Evolutionary conservation across 2,113 vertebrate genomes (phyloP), one percentile per base, ranked within the genome.

Genomic region (Regulus satrapa): DNA sequence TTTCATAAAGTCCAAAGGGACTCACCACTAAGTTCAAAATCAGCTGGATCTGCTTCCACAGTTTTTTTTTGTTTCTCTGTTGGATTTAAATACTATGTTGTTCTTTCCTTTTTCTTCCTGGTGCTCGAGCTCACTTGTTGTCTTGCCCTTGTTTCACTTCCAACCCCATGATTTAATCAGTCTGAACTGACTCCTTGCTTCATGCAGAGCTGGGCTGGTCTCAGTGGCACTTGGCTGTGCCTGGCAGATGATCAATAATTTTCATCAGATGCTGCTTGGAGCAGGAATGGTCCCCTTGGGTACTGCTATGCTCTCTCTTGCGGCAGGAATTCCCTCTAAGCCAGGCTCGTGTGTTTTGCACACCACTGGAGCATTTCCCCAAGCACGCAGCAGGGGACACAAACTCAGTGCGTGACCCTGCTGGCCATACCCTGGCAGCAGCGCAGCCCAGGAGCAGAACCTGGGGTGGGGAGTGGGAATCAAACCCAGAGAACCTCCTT

Each of bases 371-470:
- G 8, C 45, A 4, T n/a, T 12, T 54, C 5, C 28, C 20, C 16
- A 16, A 26, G 58, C 58, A 48, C 1, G 2, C 29, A 51, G 26
- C 29, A 19, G 20, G 36, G 20, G 18, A 9, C 24, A 58, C 20
- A 40, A 49, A 49, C 8, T 14, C 2, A 1, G 31, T 34, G 20
- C 7, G 1, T 14, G 20, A 4, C 32, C 45, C 4, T 3, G 38
- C 20, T 0, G 0, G 20, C 34, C 12, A 3, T 9, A 12, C n/a
- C 36, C 11, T 2, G 2, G 36, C 67, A 46, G n/a, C 12, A 36
- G 38, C 18, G 18, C 29, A 45, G 9, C 21, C 23, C 41, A 54
- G 68, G 49, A 69, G 36, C 13, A 59, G 13, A n/a, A 12, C 14
- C 18, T 43, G 43, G 43, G 31, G 3, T 6, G 17, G 11, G 11